Evolutionary conservation across 1,140 invertebrate species (phyloP), one percentile per base, ranked within the genome.

Genomic region (Trichonephila clavata): DNA sequence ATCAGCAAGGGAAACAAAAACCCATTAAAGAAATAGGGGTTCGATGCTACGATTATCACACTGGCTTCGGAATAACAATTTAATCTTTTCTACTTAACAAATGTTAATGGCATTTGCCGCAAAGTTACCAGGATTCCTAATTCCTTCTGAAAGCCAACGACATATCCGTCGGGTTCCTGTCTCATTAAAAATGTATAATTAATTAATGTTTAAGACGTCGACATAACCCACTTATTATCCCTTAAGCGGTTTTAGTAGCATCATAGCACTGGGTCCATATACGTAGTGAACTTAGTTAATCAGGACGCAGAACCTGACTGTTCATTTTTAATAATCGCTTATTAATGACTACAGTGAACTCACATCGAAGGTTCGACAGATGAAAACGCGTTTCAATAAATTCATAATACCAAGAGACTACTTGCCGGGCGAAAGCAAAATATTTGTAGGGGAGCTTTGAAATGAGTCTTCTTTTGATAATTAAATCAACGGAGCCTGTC

Each of bases 131-230:
- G 24, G 60, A 20, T 83, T 83, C 32, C 80, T 50, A 63, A 83
- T 91, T 83, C 63, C 89, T 91, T 83, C 77, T 81, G 60, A 61
- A 80, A 83, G 27, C 6, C 27, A 63, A 63, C 77, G 16, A 63
- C 80, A 32, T 43, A 65, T 89, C 71, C 90, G 32, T n/a, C 81
- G 39, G 20, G 81, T 59, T 27, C 20, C 81, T n/a, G 50, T 24
- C 90, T 84, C 90, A 91, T 91, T 59, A 91, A 91, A 91, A 91
- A 91, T 91, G 60, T 60, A 84, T 65, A 50, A 86, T 86, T 92
- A 92, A 92, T 92, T 92, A 92, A 92, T 92, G 90, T 92, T 92
- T 86, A 92, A 92, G 90, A 92, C 90, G 77, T 24, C 59, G 39
- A 20, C 57, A 65, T 92, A 80, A 60, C 88, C 50, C 88, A 43